phyloP scores from a whole-genome alignment of 2,888 invertebrate genomes.

The Platycheirus albimanus region DNA sequence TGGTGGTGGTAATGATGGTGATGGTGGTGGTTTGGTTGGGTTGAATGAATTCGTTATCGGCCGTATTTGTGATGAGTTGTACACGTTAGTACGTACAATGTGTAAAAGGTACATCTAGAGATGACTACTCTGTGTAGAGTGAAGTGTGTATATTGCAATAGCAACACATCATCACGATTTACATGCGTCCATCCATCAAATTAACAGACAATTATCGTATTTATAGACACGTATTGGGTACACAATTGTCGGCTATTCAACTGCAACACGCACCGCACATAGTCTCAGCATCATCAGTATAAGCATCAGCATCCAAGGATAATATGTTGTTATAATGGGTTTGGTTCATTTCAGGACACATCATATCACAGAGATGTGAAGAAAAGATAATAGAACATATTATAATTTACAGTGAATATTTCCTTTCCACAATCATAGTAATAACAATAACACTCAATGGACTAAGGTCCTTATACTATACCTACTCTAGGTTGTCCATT shows the following conservation, averaged over 20 bases:
- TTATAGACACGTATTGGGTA: slow-evolving; percentile 71
- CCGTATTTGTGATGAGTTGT: slow-evolving; percentile 32
- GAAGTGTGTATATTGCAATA: neutral
- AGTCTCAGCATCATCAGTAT: too few relatives aligned
- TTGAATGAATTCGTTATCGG: slow-evolving; percentile 43
- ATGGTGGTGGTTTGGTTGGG: slow-evolving; percentile 6
- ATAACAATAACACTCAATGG: slow-evolving; percentile 3
- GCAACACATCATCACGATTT: slow-evolving; percentile 65
- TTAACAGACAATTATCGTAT: slow-evolving; percentile 76
- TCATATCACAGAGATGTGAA: slow-evolving; percentile 30
- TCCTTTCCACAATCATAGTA: neutral
- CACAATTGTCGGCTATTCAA: slow-evolving; percentile 61
- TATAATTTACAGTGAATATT: slow-evolving; percentile 46
- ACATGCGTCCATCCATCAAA: slow-evolving; percentile 75
- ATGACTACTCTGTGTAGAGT: neutral
- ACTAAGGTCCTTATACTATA: neutral
- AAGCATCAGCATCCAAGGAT: slow-evolving; percentile 31
- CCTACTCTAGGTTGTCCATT: neutral
- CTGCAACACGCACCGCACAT: too few relatives aligned
- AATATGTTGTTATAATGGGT: neutral
- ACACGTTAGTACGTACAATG: too few relatives aligned
- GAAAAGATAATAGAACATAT: slow-evolving; percentile 55
- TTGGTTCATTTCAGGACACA: slow-evolving; percentile 5
- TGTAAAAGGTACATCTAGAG: neutral
- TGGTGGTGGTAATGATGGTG: neutral